phyloP scores from a whole-genome alignment of 2,797 vertebrate species.

The Epinephelus coioides region DNA sequence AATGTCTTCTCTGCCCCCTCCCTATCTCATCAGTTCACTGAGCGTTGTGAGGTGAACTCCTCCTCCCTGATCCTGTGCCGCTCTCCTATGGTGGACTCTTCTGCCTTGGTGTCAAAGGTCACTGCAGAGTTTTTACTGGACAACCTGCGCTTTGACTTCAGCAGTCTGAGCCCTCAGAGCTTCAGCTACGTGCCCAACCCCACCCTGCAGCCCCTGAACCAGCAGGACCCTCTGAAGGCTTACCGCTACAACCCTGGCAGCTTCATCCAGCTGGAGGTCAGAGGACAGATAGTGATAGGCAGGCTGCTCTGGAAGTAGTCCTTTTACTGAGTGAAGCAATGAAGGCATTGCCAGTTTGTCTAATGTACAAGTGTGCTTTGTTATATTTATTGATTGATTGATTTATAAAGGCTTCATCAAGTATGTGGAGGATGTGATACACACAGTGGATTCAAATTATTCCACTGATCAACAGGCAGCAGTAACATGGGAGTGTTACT shows the following conservation, averaged over 20 bases:
- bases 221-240: slow-evolving; percentile 88
- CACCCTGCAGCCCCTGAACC: slow-evolving; percentile 88
- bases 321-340: background rate
- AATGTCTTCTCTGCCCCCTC: background rate
- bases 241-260: slow-evolving; percentile 97
- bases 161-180: slow-evolving; percentile 82
- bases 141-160: slow-evolving; percentile 93
- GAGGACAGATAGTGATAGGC: slow-evolving; percentile 9
- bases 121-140: slow-evolving; percentile 94
- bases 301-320: background rate
- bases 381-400: too few species aligned
- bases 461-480: too few species aligned
- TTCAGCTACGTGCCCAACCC: slow-evolving; percentile 95
- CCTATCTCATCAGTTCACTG: slow-evolving; percentile 85
- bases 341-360: background rate
- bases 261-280: slow-evolving; percentile 97
- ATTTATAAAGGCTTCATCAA: too few species aligned
- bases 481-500: too few species aligned
- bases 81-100: slow-evolving; percentile 89
- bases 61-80: slow-evolving; percentile 91
- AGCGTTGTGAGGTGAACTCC: slow-evolving; percentile 91
- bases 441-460: too few species aligned
- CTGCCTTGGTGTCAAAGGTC: slow-evolving; percentile 79
- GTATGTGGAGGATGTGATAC: too few species aligned
- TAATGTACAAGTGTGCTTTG: background rate